Evolutionary conservation across 2,888 invertebrate species (phyloP), one percentile per base, ranked within the genome.

Genomic region (Parascotia fuliginaria): DNA sequence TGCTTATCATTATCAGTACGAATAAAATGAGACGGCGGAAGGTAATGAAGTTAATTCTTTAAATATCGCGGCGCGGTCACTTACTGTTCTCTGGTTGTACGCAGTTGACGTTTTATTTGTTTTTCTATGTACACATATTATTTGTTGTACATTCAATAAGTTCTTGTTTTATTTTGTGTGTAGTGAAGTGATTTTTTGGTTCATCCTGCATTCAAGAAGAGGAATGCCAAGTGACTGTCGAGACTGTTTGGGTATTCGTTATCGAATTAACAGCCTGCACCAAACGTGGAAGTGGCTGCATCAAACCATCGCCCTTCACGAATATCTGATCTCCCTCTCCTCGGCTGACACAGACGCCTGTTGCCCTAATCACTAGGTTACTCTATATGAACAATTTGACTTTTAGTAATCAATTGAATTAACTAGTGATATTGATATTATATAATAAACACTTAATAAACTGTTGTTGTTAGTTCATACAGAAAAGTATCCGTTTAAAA

Each of bases 231-330:
- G 93, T 93, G 94, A 94, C 93, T 95, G 94, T 87, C 94, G 95
- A 87, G 96, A 96, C 89, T 96, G 96, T 95, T 93, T 97, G 94
- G 96, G 96, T 94, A 96, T 97, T 93, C 96, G 97, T 92, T 95
- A 94, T 94, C 96, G 97, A 93, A 95, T 96, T 90, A 96, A 95
- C 92, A 94, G 95, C 92, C 95, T 97, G 92, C 97, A 97, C 92
- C 97, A 97, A 92, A 97, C 97, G 84, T 97, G 96, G 96, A 97
- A 97, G 97, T 97, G 97, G 97, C 93, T 97, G 87, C 97, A 97
- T 87, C 97, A 97, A 89, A 97, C 97, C 65, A 96, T 96, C 79
- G 95, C 95, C 75, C 94, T 97, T 55, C 97, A 97, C 94, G 96
- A 97, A 78, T 97, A 97, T 81, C 93, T 97, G 77, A 96, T 97